phyloP scores from a whole-genome alignment of 2,113 vertebrate species.

The Melierax canorus region DNA sequence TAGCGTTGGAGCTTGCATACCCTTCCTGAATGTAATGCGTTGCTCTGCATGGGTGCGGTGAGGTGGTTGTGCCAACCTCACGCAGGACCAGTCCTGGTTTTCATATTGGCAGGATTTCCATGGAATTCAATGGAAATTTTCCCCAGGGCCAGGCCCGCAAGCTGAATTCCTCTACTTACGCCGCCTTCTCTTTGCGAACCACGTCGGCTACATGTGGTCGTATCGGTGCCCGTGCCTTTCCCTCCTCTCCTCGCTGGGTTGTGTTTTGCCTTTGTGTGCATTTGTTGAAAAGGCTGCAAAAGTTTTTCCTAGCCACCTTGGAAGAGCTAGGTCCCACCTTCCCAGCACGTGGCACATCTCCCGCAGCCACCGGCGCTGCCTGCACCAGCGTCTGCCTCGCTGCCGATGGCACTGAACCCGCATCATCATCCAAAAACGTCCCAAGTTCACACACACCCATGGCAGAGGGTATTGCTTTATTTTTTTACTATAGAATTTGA shows the following conservation, averaged over 20 bases:
- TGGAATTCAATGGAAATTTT: not conserved
- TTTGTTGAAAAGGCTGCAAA: not conserved
- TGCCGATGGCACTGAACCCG: fast-evolving
- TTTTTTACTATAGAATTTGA: not conserved
- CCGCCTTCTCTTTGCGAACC: not conserved
- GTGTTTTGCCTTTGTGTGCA: not conserved
- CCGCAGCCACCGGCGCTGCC: not conserved
- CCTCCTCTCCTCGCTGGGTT: fast-evolving
- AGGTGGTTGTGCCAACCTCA: not conserved
- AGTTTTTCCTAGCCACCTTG: not conserved
- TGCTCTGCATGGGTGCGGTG: not conserved
- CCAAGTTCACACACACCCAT: not conserved
- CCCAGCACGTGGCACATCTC: not conserved
- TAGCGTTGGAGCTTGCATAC: slow-evolving; percentile 28
- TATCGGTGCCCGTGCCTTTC: not conserved
- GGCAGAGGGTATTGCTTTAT: not conserved
- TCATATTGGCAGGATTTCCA: not conserved
- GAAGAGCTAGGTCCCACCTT: not conserved
- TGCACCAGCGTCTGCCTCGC: fast-evolving
- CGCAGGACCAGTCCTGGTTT: not conserved
- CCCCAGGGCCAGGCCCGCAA: not conserved
- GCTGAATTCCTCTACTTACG: not conserved
- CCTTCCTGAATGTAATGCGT: slow-evolving; percentile 40
- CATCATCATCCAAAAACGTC: fast-evolving
- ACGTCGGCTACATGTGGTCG: fast-evolving